These are phyloP conservation scores for Epinotia nisella DNA, from an alignment of 2,888 invertebrate species.

Conservation along the genomic window DNA sequence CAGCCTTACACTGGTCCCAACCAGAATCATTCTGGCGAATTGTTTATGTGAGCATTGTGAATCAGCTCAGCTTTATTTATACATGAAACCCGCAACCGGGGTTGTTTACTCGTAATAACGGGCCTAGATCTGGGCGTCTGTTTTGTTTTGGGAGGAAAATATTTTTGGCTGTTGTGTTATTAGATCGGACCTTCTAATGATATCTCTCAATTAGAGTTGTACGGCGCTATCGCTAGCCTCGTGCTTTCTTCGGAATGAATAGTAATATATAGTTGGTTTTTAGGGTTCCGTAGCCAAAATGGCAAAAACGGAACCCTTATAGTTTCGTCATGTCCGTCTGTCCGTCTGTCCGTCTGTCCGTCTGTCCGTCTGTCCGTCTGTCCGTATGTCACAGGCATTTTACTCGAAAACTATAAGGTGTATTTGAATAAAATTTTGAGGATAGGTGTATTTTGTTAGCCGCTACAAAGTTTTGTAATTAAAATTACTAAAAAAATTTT, in stretches of 20 bases:
- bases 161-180: slow-evolving; percentile 3
- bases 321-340: no score
- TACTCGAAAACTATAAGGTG: no score
- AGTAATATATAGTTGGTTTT: no score
- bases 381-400: no score
- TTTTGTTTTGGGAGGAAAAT: slow-evolving; percentile 5
- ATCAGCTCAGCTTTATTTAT: slow-evolving; percentile 19
- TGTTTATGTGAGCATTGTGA: neutral
- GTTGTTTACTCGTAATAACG: slow-evolving; percentile 23
- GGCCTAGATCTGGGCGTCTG: slow-evolving; percentile 1
- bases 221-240: neutral
- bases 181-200: neutral
- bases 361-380: no score
- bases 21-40: neutral
- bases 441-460: no score
- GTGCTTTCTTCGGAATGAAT: neutral
- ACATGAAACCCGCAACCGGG: neutral
- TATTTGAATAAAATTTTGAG: no score
- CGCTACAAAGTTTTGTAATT: no score
- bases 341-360: no score
- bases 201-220: neutral
- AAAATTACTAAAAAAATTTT: no score
- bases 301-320: no score
- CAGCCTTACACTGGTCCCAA: neutral
- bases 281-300: no score